Conservation (phyloP, 1,140 invertebrate genomes). For the Drosophila rhopaloa region DNA sequence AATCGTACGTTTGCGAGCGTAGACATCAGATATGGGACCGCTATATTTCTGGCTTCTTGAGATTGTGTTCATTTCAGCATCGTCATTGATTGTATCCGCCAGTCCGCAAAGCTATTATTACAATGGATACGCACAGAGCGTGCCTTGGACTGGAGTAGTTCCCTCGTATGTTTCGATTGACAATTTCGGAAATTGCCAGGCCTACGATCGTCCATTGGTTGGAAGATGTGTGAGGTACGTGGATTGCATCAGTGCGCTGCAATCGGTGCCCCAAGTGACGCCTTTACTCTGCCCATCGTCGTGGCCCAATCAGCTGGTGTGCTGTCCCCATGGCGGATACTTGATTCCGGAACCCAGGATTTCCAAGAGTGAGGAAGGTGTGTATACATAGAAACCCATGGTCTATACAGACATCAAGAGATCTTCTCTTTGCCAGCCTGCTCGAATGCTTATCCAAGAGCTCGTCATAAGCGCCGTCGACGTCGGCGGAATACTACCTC, state of each 20-base stretch:
- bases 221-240: conserved; percentile 42
- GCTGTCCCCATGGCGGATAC: conserved; percentile 57
- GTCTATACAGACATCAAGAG: background rate
- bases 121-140: background rate
- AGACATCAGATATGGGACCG: conserved; percentile 16
- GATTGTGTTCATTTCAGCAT: background rate
- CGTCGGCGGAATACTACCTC: background rate
- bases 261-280: conserved; percentile 13
- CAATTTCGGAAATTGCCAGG: conserved; percentile 51
- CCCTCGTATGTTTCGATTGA: conserved; percentile 20
- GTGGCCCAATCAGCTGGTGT: conserved; percentile 35
- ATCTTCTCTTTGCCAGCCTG: conserved; percentile 14
- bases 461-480: conserved; percentile 16
- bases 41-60: conserved; percentile 9
- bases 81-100: background rate
- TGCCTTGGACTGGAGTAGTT: background rate
- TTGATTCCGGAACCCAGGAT: conserved; percentile 1
- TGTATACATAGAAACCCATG: background rate
- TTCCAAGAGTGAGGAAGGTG: conserved; percentile 39
- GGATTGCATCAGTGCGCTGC: conserved; percentile 43
- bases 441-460: conserved; percentile 17
- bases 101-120: conserved; percentile 1
- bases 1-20: background rate
- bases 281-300: conserved; percentile 24
- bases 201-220: conserved; percentile 31